phyloP scores from a whole-genome alignment of 2,113 vertebrate species.

The Elephantulus edwardii region DNA sequence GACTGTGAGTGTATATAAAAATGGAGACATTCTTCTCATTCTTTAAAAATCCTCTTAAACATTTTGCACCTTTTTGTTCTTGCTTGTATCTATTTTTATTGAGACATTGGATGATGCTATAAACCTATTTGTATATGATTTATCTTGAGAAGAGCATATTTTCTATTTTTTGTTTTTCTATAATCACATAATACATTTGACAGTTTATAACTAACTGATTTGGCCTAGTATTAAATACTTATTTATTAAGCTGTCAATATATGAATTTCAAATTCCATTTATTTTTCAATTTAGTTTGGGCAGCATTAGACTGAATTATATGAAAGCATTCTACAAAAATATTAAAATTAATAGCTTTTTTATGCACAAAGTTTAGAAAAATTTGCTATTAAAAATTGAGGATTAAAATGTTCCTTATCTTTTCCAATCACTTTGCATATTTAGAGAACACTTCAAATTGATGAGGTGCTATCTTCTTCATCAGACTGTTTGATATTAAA shows the following conservation, averaged over 20 bases:
- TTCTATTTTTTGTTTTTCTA: slow-evolving; percentile 51
- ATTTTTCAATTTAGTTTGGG: slow-evolving; percentile 61
- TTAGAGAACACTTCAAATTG: slow-evolving; percentile 67
- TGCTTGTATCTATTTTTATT: background rate
- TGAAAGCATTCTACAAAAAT: slow-evolving; percentile 41
- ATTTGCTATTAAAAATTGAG: slow-evolving; percentile 43
- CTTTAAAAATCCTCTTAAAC: background rate
- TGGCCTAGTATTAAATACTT: slow-evolving; percentile 36
- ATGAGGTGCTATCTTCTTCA: slow-evolving; percentile 61
- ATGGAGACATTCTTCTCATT: background rate
- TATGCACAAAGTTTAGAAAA: slow-evolving; percentile 50
- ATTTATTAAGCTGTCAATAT: slow-evolving; percentile 46
- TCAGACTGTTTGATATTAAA: slow-evolving; percentile 53
- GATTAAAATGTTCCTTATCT: background rate
- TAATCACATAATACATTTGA: background rate
- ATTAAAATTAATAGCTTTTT: slow-evolving; percentile 18
- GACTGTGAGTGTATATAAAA: background rate
- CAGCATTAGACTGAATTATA: slow-evolving; percentile 56
- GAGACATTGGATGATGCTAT: background rate
- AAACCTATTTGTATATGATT: background rate
- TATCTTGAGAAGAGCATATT: slow-evolving; percentile 2
- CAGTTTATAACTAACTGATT: slow-evolving; percentile 43
- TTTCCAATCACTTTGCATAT: slow-evolving; percentile 45
- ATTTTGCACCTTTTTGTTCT: background rate
- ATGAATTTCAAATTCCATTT: slow-evolving; percentile 63